Base-by-base conservation (phyloP, 1,140 invertebrate species). In the Drosophila navojoa region DNA sequence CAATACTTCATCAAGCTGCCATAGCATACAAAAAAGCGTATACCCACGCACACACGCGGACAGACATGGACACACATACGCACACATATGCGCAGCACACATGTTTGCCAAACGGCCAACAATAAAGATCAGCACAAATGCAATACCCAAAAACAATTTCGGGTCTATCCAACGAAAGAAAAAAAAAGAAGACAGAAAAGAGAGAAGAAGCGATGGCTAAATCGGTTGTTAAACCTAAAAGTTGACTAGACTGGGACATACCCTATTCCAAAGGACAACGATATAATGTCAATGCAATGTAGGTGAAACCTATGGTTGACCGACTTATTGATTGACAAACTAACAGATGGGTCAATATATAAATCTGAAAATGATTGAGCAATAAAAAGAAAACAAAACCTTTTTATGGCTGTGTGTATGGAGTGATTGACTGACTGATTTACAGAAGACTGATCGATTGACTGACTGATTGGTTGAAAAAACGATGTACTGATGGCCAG, bases 1-100 rank as follows among this genome's bases (percentile, higher is more conserved):
- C 82, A 86, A 86, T 87, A 86, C 82, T 86, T 86, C 81, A 86
- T 86, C 82, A 87, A 77, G 75, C 77, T 70, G 60, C 52, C 73
- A 84, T 47, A 72, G 52, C 38, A 40, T 16, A 55, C 61, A 72
- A 44, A 64, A 61, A 66, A 11, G 22, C 35, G 11, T 35, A 55
- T 38, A 35, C 54, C 59, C 45, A 58, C 44, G 38, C 44, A 54
- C 6, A 42, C 49, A 53, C 68, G n/a, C n/a, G n/a, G n/a, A 71
- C 42, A 19, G 27, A 22, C 25, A 11, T 1, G 16, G 15, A 60
- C 9, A 22, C 6, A 6, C 44, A 11, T 0, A 4, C 9, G 57
- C 42, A 44, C n/a, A 44, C 5, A 40, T 13, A 16, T 5, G 15
- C 3, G 27, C 25, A 68, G 47, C 42, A 55, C 78, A 76, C 61